Evolutionary conservation across 2,888 invertebrate genomes (phyloP), one percentile per base, ranked within the genome.

Genomic region (Aspidiotus destructor): DNA sequence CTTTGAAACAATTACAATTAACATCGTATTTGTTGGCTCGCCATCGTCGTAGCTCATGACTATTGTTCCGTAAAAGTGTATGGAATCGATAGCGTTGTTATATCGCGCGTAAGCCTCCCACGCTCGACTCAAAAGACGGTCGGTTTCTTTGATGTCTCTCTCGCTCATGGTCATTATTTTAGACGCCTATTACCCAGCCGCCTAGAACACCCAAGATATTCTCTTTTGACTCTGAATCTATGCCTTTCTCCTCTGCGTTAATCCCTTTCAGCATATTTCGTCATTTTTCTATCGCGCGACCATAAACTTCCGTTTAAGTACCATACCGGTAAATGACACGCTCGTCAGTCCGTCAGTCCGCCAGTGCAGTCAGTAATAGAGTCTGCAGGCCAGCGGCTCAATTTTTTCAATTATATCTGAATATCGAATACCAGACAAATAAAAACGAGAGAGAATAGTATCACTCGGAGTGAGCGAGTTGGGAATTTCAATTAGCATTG

Each of bases 81-180:
- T 58, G 67, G 58, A 67, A 67, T 67, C 67, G 67, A 67, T 67
- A 67, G 67, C 67, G 48, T 60, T 60, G 60, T 67, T 67, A 67
- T 67, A 60, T 40, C 58, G 53, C 67, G 58, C 67, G 58, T 48
- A 44, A 67, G 60, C 67, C 67, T 67, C 67, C 67, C 67, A 67
- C 67, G 67, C 67, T 67, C 67, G 67, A 67, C 40, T 67, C 60
- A 60, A 60, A 67, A 67, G 67, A 67, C 67, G 55, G 41, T 28
- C 67, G 67, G 67, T 60, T 58, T 52, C 67, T 67, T 67, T 67
- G 67, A 67, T 67, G 62, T 69, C 69, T 62, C 40, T 62, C 69
- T 41, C 62, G 57, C 61, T 68, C 61, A 61, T 52, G 69, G 69
- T 69, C 69, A 69, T 69, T 69, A 69, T 69, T 69, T 69, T 62